These are phyloP conservation scores for Otolemur garnettii DNA, from an alignment of 2,113 vertebrate genomes.

Conservation along the genomic window DNA sequence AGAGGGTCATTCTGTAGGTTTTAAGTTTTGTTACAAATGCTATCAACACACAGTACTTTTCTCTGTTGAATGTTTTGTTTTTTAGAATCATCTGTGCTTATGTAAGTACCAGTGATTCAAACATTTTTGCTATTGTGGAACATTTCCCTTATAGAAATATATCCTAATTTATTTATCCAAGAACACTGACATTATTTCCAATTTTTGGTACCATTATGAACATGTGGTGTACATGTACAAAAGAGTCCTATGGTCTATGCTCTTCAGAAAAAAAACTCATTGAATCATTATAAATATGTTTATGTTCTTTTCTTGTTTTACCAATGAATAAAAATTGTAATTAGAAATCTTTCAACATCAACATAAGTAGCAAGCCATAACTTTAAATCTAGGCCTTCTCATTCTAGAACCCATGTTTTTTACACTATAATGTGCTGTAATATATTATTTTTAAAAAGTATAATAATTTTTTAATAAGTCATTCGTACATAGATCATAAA, in stretches of 20 bases:
- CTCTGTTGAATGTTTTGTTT: not conserved
- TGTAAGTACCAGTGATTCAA: not conserved
- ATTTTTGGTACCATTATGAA: not conserved
- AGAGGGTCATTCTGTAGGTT: not conserved
- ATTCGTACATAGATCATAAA: too few species aligned
- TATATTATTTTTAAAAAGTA: not conserved
- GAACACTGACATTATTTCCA: not conserved
- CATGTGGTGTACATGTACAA: not conserved
- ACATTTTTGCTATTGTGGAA: not conserved
- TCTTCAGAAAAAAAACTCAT: conserved; percentile 20
- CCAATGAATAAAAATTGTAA: not conserved
- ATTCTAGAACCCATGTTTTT: not conserved
- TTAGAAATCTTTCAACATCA: not conserved
- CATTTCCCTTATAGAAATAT: not conserved
- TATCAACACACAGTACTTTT: not conserved
- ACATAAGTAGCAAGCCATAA: not conserved
- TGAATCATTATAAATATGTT: not conserved
- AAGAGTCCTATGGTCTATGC: not conserved
- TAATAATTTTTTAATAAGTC: not conserved
- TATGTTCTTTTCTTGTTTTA: conserved; percentile 18
- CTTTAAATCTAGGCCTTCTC: not conserved
- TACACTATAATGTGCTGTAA: not conserved
- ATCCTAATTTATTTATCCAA: not conserved
- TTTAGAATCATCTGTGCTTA: conserved; percentile 9
- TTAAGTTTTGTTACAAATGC: not conserved